Percentiles rank a stretch among this genome's conserved stretches.
Evolutionary conservation across 2,888 invertebrate species (phyloP).

Genomic region (Leucophenga montana): DNA sequence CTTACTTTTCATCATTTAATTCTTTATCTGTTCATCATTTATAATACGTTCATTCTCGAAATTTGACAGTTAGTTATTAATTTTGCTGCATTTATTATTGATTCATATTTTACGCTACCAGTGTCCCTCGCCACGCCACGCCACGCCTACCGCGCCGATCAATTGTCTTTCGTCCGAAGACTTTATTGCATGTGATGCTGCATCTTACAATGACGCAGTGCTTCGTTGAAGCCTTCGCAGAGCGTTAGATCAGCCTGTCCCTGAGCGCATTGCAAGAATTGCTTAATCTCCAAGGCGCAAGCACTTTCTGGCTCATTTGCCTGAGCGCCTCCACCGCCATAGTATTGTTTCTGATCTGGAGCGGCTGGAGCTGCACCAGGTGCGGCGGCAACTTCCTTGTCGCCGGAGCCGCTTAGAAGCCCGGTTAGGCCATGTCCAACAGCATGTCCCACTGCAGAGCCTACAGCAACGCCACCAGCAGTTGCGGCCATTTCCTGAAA

Average conservation of each 20-base stretch:
- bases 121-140: too few species aligned
- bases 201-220: conserved; percentile 93
- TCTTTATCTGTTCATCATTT: too few species aligned
- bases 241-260: conserved; percentile 90
- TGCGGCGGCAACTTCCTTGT: conserved; percentile 73
- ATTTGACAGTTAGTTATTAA: too few species aligned
- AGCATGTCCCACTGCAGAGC: conserved; percentile 95
- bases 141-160: background rate
- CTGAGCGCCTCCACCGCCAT: conserved; percentile 46
- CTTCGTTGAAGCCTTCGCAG: conserved; percentile 98
- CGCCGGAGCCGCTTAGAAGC: conserved; percentile 77
- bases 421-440: conserved; percentile 93
- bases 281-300: conserved; percentile 95
- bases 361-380: conserved; percentile 73
- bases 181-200: conserved; percentile 79
- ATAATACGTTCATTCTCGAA: too few species aligned
- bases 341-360: conserved; percentile 72
- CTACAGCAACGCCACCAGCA: conserved; percentile 98
- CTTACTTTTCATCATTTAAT: too few species aligned
- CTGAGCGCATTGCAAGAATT: conserved; percentile 96
- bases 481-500: conserved; percentile 99
- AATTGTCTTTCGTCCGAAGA: too few species aligned
- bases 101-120: background rate
- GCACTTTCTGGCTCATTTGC: conserved; percentile 80
- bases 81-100: conserved; percentile 19